phyloP scores from a whole-genome alignment of 2,113 vertebrate genomes.

The Poicephalus meyeri region DNA sequence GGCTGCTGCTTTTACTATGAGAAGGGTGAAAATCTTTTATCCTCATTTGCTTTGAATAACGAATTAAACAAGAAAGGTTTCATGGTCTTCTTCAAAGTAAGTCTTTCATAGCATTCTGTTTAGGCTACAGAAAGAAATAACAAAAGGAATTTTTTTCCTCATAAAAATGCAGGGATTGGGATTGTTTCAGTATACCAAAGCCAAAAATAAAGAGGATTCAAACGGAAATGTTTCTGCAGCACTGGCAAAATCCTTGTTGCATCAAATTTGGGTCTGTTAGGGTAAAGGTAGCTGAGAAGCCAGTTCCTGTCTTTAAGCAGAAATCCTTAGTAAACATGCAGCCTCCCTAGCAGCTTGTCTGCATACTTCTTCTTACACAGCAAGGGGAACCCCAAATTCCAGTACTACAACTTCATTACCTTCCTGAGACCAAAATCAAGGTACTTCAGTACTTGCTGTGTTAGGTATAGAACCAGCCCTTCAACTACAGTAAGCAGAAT shows the following conservation, averaged over 20 bases:
- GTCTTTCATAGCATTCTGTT: neutral
- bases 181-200: neutral
- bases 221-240: neutral
- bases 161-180: neutral
- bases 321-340: neutral
- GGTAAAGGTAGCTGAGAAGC: neutral
- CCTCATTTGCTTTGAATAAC: neutral
- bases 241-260: neutral
- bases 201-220: neutral
- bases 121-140: neutral
- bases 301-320: neutral
- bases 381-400: neutral
- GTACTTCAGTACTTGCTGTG: neutral
- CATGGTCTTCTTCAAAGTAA: neutral
- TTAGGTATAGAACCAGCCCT: neutral
- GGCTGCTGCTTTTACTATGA: neutral
- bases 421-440: neutral
- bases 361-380: neutral
- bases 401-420: accelerated
- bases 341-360: neutral
- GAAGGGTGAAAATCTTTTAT: neutral
- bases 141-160: neutral
- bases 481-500: neutral
- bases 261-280: neutral
- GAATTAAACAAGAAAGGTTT: neutral